These are phyloP conservation scores for Plectropomus leopardus DNA, from an alignment of 2,113 vertebrate genomes.

Conservation along the genomic window DNA sequence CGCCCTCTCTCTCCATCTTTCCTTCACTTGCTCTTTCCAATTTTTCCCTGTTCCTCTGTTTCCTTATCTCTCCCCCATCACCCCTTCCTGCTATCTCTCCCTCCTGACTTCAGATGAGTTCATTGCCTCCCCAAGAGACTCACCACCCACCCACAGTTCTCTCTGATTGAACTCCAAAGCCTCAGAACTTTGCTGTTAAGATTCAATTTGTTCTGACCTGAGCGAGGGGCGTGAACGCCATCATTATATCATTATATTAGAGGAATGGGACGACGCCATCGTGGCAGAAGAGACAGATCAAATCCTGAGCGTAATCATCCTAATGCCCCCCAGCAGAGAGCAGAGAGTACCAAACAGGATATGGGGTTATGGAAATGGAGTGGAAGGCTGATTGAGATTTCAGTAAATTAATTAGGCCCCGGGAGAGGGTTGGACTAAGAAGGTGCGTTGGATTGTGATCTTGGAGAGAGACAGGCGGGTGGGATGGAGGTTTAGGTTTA, in stretches of 20 bases:
- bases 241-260: constrained; percentile 53
- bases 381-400: constrained; percentile 76
- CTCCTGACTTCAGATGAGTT: constrained; percentile 58
- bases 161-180: constrained; percentile 48
- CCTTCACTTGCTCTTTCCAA: neutral
- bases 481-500: constrained; percentile 27
- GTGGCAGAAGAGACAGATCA: constrained; percentile 2
- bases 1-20: neutral
- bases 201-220: constrained; percentile 70
- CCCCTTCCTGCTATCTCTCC: constrained; percentile 24
- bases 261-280: constrained; percentile 17
- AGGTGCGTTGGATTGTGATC: constrained; percentile 49
- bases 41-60: neutral
- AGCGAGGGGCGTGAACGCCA: constrained; percentile 49
- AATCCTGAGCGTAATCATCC: constrained; percentile 59
- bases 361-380: constrained; percentile 65
- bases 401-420: constrained; percentile 78
- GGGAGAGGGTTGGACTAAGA: constrained; percentile 63
- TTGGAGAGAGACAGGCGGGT: constrained; percentile 39
- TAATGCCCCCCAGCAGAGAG: constrained; percentile 68
- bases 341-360: constrained; percentile 61
- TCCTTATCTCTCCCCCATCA: constrained; percentile 22
- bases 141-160: constrained; percentile 52
- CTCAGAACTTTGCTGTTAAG: constrained; percentile 51
- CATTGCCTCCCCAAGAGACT: constrained; percentile 57